A percentile compares a stretch with the other conserved stretches of the same genome.
Evolutionary conservation across 1,140 invertebrate species (phyloP).

Genomic region (Euborellia annulipes): DNA sequence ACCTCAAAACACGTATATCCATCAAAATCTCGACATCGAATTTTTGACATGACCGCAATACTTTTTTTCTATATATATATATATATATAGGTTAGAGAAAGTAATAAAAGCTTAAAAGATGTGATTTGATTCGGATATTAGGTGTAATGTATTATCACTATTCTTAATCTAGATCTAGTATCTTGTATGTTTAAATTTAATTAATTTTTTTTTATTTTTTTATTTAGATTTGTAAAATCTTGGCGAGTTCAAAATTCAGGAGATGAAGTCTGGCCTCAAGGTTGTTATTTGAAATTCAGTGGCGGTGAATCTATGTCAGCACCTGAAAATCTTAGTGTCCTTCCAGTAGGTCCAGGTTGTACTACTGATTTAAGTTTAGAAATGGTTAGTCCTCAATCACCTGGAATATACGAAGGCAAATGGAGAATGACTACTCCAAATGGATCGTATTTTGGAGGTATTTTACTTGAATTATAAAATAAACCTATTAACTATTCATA

Average conservation of each 20-base stretch:
- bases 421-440: constrained; percentile 67
- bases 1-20: too few species aligned
- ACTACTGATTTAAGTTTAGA: constrained; percentile 46
- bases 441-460: constrained; percentile 73
- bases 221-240: constrained; percentile 50
- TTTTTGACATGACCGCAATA: too few species aligned
- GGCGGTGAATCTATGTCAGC: constrained; percentile 41
- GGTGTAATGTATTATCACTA: too few species aligned
- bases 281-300: constrained; percentile 51
- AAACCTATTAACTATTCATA: constrained; percentile 8
- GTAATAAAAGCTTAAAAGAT: too few species aligned
- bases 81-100: too few species aligned
- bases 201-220: constrained; percentile 2
- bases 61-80: too few species aligned
- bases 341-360: constrained; percentile 46
- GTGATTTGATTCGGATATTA: too few species aligned
- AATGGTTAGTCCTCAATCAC: constrained; percentile 46
- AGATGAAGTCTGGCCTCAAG: constrained; percentile 57
- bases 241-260: constrained; percentile 71
- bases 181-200: too few species aligned
- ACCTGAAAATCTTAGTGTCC: constrained; percentile 38
- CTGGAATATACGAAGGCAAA: constrained; percentile 62
- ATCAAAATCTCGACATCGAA: too few species aligned
- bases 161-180: too few species aligned
- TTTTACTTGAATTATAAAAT: background rate